Evolutionary conservation across 2,113 vertebrate species (phyloP).

Genomic region (Chaenocephalus aceratus): DNA sequence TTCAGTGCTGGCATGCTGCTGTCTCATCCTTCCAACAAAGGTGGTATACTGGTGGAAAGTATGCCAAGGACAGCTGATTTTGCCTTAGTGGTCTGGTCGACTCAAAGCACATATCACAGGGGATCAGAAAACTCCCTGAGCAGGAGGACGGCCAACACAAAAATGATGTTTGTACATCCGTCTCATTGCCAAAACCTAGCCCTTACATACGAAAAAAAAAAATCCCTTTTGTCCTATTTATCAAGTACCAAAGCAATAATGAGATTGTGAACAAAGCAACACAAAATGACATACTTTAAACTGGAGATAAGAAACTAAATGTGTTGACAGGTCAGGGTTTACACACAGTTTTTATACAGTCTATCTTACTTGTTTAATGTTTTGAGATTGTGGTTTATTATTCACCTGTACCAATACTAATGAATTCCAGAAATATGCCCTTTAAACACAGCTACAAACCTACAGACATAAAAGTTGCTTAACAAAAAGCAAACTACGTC

Average conservation of each 20-base stretch:
- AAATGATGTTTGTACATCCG: not conserved
- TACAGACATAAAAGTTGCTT: not conserved
- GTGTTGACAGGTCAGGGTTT: not conserved
- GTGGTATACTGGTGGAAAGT: conserved; percentile 52
- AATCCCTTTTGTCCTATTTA: not conserved
- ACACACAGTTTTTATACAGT: not conserved
- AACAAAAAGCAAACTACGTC: not conserved
- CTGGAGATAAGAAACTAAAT: not conserved
- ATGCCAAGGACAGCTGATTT: conserved; percentile 66
- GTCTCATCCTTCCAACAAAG: conserved; percentile 34
- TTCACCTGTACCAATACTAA: not conserved
- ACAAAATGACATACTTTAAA: not conserved
- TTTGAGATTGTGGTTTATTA: not conserved
- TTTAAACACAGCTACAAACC: conserved; percentile 24
- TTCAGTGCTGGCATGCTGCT: conserved; percentile 14
- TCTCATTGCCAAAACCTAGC: conserved; percentile 16
- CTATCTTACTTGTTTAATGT: not conserved
- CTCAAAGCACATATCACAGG: conserved; percentile 47
- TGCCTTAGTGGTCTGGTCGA: conserved; percentile 46
- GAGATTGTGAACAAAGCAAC: not conserved
- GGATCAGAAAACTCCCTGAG: conserved; percentile 23
- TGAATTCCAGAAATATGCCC: conserved; percentile 17
- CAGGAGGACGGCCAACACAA: conserved; percentile 34
- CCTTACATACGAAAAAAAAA: conserved; percentile 17
- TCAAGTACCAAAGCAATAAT: not conserved